These are phyloP conservation scores for Chiloscyllium plagiosum DNA, from an alignment of 2,113 vertebrate species.

Conservation along the genomic window DNA sequence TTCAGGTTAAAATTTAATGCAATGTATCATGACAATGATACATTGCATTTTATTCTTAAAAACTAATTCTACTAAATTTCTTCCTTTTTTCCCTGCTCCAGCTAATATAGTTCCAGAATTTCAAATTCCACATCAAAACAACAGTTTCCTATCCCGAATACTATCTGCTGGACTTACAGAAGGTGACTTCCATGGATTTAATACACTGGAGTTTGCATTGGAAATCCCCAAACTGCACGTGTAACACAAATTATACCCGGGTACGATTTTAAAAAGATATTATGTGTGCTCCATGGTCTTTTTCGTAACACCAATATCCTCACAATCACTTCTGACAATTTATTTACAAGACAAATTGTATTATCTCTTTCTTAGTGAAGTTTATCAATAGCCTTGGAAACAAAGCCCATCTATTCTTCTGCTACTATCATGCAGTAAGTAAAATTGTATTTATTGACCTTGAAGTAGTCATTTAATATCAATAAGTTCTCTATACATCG, in stretches of 20 bases:
- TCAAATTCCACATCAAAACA: neutral
- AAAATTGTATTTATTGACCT: neutral
- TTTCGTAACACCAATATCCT: neutral
- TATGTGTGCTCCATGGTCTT: neutral
- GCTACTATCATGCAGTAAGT: neutral
- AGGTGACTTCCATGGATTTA: neutral
- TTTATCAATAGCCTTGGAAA: neutral
- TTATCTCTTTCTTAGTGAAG: neutral
- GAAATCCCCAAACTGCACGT: neutral
- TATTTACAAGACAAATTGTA: neutral
- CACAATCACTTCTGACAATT: neutral
- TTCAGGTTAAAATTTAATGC: neutral
- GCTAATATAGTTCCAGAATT: neutral
- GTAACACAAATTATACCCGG: neutral
- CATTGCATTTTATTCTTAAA: neutral
- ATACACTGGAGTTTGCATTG: neutral
- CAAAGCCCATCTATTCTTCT: neutral
- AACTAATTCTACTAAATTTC: neutral
- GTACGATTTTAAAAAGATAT: neutral
- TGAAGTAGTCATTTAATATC: neutral
- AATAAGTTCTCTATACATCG: neutral
- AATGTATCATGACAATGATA: neutral
- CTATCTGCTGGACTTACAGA: neutral
- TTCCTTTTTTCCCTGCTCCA: neutral
- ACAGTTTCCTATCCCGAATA: neutral